Conservation (phyloP, 1,140 invertebrate species). For the Ooceraea biroi region DNA sequence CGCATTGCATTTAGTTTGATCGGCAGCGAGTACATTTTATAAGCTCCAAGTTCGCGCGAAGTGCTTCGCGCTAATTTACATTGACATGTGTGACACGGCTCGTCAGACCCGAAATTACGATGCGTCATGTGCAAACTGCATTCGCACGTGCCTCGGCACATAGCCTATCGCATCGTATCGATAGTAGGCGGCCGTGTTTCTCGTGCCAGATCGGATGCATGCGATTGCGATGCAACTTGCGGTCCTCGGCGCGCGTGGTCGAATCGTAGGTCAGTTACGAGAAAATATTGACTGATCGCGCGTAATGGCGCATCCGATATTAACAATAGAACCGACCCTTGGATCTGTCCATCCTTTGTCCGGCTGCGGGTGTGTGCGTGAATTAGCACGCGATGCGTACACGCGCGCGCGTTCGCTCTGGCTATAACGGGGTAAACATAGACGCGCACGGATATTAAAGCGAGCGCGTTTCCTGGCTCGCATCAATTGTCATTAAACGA, state of each 20-base stretch:
- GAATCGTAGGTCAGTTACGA: conserved; percentile 71
- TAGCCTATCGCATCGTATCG: conserved; percentile 11
- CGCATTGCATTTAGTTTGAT: conserved; percentile 2
- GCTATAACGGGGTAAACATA: conserved; percentile 52
- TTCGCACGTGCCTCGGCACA: background rate
- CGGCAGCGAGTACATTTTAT: background rate
- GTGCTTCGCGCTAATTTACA: background rate
- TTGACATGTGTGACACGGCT: background rate
- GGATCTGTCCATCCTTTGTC: conserved; percentile 13
- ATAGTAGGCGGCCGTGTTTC: conserved; percentile 22
- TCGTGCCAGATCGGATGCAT: conserved; percentile 35
- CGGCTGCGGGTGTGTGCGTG: background rate
- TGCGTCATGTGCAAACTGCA: background rate
- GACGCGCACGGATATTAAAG: conserved; percentile 66
- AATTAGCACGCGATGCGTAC: background rate
- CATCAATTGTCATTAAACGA: conserved; percentile 86
- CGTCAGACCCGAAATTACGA: background rate
- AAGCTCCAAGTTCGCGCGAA: background rate
- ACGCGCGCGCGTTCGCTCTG: conserved; percentile 8
- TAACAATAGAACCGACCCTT: conserved; percentile 66
- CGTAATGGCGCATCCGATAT: conserved; percentile 66
- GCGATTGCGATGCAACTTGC: conserved; percentile 45
- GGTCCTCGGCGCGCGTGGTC: conserved; percentile 25
- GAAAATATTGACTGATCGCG: conserved; percentile 77
- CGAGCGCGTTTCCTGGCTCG: conserved; percentile 78